A percentile compares a stretch with the other conserved stretches of the same genome.
phyloP scores from a whole-genome alignment of 2,113 vertebrate genomes.

The Corydoras maculifer region DNA sequence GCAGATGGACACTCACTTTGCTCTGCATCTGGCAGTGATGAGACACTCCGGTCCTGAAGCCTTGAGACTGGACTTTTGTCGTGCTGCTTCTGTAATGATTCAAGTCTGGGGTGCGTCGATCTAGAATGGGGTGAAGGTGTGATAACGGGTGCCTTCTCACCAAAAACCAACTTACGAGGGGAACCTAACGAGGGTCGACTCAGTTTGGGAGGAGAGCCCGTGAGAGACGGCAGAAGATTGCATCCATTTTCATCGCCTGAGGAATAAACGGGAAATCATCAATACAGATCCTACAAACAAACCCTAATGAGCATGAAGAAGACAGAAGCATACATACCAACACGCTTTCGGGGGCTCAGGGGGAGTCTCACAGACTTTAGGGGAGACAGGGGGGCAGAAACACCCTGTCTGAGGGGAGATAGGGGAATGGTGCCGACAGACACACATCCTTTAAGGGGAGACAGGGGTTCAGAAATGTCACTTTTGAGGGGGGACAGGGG shows the following conservation, averaged over 20 bases:
- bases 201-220: constrained; percentile 79
- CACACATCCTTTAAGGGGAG: background rate
- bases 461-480: background rate
- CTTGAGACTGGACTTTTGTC: too few relatives aligned
- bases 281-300: too few relatives aligned
- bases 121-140: background rate
- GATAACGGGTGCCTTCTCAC: constrained; percentile 61
- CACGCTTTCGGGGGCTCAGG: constrained; percentile 85
- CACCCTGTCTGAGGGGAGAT: background rate
- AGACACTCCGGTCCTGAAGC: too few relatives aligned
- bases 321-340: constrained; percentile 62
- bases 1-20: too few relatives aligned
- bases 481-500: constrained; percentile 11
- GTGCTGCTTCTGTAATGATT: too few relatives aligned
- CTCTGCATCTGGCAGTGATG: too few relatives aligned
- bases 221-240: constrained; percentile 63
- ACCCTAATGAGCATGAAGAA: too few relatives aligned
- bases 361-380: constrained; percentile 55
- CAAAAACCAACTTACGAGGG: constrained; percentile 65
- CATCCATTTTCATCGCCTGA: constrained; percentile 84
- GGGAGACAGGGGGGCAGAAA: background rate
- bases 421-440: constrained; percentile 1
- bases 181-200: constrained; percentile 52
- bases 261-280: background rate
- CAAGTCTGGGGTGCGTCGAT: background rate